phyloP scores from a whole-genome alignment of 2,888 invertebrate genomes.

The Plagiodera versicolora region DNA sequence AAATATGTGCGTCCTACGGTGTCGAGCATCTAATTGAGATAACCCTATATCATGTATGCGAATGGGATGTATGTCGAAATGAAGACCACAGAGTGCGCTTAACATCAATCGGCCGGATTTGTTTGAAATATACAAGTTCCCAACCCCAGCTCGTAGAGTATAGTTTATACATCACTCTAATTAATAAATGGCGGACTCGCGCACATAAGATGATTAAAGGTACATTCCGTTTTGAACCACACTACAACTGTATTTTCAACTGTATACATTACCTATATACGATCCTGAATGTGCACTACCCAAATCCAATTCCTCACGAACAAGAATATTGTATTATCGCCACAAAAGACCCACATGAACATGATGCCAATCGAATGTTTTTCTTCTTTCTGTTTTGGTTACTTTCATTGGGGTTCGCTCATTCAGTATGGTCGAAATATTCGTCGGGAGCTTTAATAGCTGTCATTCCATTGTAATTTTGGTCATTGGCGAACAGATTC shows the following conservation, averaged over 20 bases:
- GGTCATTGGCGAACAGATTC: background rate
- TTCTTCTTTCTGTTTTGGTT: too few species aligned
- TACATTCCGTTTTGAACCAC: constrained; percentile 39
- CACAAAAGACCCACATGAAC: background rate
- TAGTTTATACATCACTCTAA: constrained; percentile 53
- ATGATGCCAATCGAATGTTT: too few species aligned
- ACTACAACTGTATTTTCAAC: constrained; percentile 33
- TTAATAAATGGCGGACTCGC: constrained; percentile 52
- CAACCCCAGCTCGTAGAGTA: constrained; percentile 46
- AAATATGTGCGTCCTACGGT: background rate
- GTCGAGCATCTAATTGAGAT: background rate
- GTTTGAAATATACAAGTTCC: constrained; percentile 47
- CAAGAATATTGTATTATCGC: background rate
- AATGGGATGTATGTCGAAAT: constrained; percentile 28
- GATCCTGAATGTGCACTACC: background rate
- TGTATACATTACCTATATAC: background rate
- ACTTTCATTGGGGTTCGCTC: too few species aligned
- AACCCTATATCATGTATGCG: constrained; percentile 29
- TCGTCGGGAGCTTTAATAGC: background rate
- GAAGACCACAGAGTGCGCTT: constrained; percentile 33
- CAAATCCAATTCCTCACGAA: constrained; percentile 2
- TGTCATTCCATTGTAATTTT: background rate
- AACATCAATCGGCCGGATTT: constrained; percentile 46
- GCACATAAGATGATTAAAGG: constrained; percentile 45
- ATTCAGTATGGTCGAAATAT: background rate